Conservation (phyloP, 2,797 vertebrate genomes). For the Arremon brunneinucha region DNA sequence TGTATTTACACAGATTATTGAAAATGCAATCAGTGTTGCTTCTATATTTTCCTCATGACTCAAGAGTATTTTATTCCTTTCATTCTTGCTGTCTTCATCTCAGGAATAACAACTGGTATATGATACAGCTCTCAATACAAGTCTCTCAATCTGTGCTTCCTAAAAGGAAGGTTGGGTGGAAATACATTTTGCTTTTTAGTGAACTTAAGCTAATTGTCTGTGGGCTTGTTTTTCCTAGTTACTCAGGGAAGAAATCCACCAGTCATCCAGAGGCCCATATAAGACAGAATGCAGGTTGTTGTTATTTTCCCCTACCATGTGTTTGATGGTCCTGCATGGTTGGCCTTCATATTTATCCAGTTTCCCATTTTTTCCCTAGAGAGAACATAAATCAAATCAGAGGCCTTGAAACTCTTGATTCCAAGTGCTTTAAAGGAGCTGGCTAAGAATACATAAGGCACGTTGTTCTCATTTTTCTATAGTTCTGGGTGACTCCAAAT, state of each 20-base stretch:
- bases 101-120: neutral
- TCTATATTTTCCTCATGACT: neutral
- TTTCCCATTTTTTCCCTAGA: neutral
- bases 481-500: neutral
- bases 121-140: neutral
- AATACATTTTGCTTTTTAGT: neutral
- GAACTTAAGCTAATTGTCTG: neutral
- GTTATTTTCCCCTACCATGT: neutral
- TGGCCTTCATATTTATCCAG: neutral
- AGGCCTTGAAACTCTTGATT: neutral
- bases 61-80: neutral
- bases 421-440: neutral
- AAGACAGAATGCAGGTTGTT: neutral
- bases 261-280: neutral
- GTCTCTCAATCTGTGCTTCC: neutral
- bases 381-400: neutral
- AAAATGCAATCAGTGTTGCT: neutral
- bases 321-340: neutral
- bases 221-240: neutral
- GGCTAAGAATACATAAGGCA: neutral
- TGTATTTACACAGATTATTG: neutral
- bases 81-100: neutral
- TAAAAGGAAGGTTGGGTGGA: neutral
- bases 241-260: neutral
- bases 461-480: neutral